Base-by-base conservation (phyloP, 2,888 invertebrate species). In the Lithophane semibrunnea region DNA sequence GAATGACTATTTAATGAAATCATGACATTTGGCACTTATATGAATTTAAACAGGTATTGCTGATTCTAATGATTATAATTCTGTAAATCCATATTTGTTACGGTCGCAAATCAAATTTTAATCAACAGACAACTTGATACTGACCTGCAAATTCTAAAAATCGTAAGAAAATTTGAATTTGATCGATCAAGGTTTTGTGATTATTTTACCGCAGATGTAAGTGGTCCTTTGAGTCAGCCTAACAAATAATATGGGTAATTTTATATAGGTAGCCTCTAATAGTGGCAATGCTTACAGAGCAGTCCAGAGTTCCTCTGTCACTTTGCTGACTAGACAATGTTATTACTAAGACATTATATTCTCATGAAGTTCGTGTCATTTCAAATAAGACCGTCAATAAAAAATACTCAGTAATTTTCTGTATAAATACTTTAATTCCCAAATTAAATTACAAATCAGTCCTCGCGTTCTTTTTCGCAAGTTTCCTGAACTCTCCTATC, bases 401-500 rank as follows among this genome's bases (percentile, higher is more conserved):
- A 42, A 75, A 60, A 24, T 3, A 3, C 18, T 3, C 7, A 8
- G 0, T 2, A 52, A n/a, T 18, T 42, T 3, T 49, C n/a, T 47
- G 52, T 47, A 79, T 4, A 66, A 78, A 73, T 47, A n/a, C 13
- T 60, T 75, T 63, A 18, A n/a, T 68, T 42, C 0, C 9, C 8
- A 29, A 29, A 2, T 71, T 61, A 60, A 74, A 70, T 77, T 92
- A 93, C 98, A 97, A 66, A 97, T 97, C 89, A 89, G 91, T 91
- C 88, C 92, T 92, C 8, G 58, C 65, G 18, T 79, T 86, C 67
- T 82, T 88, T 7, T 81, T 71, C 0, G 68, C 77, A 1, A 88
- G 49, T 29, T 91, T 90, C n/a, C 93, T 92, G 78, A 95, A 94
- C 47, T 89, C 90, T 13, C 74, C 82, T 2, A 95, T 79, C 0